Base-by-base conservation (phyloP, 1,140 invertebrate genomes). In the Popillia japonica region DNA sequence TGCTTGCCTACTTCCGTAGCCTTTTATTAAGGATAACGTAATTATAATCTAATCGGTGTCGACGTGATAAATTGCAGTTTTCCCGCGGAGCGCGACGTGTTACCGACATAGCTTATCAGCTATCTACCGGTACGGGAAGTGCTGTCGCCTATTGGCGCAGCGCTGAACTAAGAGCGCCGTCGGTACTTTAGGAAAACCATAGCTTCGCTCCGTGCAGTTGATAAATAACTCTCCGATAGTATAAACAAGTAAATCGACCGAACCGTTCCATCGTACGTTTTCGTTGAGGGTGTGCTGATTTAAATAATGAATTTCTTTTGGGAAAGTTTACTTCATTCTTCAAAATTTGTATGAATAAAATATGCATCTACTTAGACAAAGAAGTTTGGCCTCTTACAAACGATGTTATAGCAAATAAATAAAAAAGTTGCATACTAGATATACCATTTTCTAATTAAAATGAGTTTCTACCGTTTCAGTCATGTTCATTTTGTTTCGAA, bases 131-230 rank as follows among this genome's bases (percentile, higher is more conserved):
- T 11, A 27, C 48, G 14, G 27, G 23, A 68, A 2, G 61, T 68
- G 61, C 61, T 27, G 61, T 68, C 61, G 61, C 61, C 61, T 68
- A 68, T 68, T 22, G 61, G 61, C 61, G 22, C 9, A 68, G 9
- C 20, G 61, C 27, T 14, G 8, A 68, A 68, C 61, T 68, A 68
- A 27, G 10, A 55, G n/a, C 48, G 48, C 48, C 48, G 22, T 34
- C 61, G 61, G 22, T 34, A 22, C 0, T 68, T 27, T 8, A 27
- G 61, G 27, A 22, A 17, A 34, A 6, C 27, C 7, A 11, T 20
- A 22, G 11, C 11, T 3, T 68, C 61, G 27, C 22, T 68, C 6
- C 22, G 17, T n/a, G 48, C 48, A 34, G 61, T 68, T 68, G 61
- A 68, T 68, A 68, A 27, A 68, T 68, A 68, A 34, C 22, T 14